Conservation (phyloP, 2,113 vertebrate genomes). For the Glareola pratincola region DNA sequence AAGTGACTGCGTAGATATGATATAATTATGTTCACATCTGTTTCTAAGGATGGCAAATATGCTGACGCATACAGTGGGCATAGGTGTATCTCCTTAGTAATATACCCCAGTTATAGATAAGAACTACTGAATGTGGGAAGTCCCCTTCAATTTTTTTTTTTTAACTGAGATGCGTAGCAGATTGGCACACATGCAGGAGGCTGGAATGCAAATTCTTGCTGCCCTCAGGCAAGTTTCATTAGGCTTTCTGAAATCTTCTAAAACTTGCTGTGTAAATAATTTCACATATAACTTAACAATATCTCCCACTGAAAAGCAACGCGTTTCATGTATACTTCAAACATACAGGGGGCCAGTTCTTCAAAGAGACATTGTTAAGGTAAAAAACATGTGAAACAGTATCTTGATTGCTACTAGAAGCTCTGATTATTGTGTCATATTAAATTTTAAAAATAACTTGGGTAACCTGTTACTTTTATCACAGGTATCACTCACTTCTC, state of each 20-base stretch:
- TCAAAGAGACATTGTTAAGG: not conserved
- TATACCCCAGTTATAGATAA: not conserved
- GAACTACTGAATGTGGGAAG: not conserved
- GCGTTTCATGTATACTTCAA: not conserved
- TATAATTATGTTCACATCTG: not conserved
- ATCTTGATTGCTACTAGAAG: not conserved
- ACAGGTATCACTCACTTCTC: not conserved
- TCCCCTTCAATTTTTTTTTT: not conserved
- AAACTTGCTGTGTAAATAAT: slow-evolving; percentile 47
- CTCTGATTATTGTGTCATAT: not conserved
- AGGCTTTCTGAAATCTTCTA: slow-evolving; percentile 27
- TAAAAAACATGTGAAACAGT: not conserved
- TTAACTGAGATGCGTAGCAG: not conserved
- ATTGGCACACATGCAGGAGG: not conserved
- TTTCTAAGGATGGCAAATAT: not conserved
- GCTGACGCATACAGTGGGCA: not conserved
- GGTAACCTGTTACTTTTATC: not conserved
- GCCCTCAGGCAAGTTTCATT: slow-evolving; percentile 30
- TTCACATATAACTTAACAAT: not conserved
- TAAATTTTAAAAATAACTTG: not conserved
- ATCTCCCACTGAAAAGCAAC: not conserved
- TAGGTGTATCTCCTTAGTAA: not conserved
- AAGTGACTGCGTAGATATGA: not conserved
- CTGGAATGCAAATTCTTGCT: slow-evolving; percentile 24
- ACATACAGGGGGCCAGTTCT: not conserved